These are phyloP conservation scores for Petroica traversi DNA, from an alignment of 2,113 vertebrate genomes.

Conservation along the genomic window DNA sequence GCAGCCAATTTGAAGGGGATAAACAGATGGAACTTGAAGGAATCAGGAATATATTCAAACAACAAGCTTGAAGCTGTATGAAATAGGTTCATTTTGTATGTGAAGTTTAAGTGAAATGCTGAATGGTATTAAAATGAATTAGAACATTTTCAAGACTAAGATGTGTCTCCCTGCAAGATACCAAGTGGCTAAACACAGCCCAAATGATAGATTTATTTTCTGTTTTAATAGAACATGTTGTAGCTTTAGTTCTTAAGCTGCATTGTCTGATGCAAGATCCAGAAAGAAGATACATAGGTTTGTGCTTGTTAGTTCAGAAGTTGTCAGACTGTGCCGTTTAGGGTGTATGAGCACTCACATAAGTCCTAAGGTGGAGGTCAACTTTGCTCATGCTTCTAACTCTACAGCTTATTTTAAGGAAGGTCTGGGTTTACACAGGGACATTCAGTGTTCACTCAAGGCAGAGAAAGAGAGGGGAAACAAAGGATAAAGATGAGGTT, in stretches of 20 bases:
- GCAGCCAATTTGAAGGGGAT: background rate
- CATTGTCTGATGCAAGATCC: background rate
- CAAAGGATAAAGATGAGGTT: background rate
- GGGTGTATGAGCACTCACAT: rapidly evolving
- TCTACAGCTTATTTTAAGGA: background rate
- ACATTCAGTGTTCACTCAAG: background rate
- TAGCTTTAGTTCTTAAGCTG: background rate
- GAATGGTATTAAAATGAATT: background rate
- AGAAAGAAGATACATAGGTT: background rate
- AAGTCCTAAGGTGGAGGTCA: background rate
- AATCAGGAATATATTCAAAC: background rate
- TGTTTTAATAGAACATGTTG: background rate
- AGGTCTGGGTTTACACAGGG: background rate
- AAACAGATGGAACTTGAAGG: background rate
- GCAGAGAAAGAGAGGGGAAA: background rate
- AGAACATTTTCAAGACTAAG: background rate
- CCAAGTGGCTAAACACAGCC: background rate
- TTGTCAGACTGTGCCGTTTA: background rate
- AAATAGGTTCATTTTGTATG: background rate
- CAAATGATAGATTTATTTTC: background rate
- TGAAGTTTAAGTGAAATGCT: background rate
- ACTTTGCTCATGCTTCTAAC: background rate
- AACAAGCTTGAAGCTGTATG: background rate
- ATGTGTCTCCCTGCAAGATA: background rate
- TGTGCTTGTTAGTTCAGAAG: background rate